Evolutionary conservation across 2,113 vertebrate genomes (phyloP), one percentile per base, ranked within the genome.

Genomic region (Verasper variegatus): DNA sequence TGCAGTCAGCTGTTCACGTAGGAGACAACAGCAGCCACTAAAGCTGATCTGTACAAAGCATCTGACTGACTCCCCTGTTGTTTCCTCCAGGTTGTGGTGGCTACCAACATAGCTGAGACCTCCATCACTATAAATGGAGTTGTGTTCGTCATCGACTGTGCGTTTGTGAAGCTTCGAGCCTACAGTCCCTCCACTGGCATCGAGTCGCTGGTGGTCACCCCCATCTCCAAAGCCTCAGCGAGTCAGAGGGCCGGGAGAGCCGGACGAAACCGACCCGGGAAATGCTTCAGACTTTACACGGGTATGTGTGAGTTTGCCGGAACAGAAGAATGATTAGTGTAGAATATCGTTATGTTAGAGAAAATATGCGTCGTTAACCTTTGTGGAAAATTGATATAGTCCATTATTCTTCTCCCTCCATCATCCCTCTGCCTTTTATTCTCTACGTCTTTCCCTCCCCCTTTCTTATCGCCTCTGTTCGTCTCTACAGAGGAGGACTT

Each of bases 71-170:
- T 52, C 51, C 51, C 9, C 27, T 59, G 18, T 67, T 64, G 13
- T 21, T 3, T 68, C 37, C 55, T 71, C 5, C 87, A 99, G 98
- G 95, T 99, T 85, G 95, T 99, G 18, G 97, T 99, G 2, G 98
- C 97, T 37, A 99, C 98, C n/a, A 99, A 99, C 75, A 95, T 99
- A 24, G 98, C 98, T 0, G 98, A 99, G 93, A 98, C 98, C 1
- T 99, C 98, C 73, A 96, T 99, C 84, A 99, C 98, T 0, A 96
- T 99, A 27, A 97, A 96, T 0, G 97, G 98, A 2, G 82, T 99
- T 0, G 86, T 95, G 0, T 99, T 96, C 0, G 97, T 99, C 58
- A 97, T 99, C 0, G 98, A 99, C 87, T 99, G 98, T 64, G 98
- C 98, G 1, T 99, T 99, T 37, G 95, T 99, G 78, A 99, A 99